phyloP scores from a whole-genome alignment of 2,797 vertebrate species.

The Gymnoscopelus microlampas region DNA sequence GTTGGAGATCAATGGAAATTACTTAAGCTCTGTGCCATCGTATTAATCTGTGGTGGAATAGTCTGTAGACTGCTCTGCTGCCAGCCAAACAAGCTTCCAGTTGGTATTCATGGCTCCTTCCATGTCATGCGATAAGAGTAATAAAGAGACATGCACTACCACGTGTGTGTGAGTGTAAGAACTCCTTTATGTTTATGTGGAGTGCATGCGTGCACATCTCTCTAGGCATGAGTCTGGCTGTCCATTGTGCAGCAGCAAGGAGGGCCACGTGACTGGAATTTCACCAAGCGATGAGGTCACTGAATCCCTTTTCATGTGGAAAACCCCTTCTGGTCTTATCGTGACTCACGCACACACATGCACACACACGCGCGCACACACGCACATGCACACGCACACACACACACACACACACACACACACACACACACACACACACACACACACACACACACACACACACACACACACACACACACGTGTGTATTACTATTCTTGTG shows the following conservation, averaged over 20 bases:
- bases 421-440: conserved; percentile 7
- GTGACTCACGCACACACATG: conserved; percentile 35
- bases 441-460: neutral
- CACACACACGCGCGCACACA: conserved; percentile 4
- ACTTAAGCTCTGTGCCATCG: too few relatives aligned
- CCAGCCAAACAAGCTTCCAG: too few relatives aligned
- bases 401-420: conserved; percentile 2
- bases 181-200: too few relatives aligned
- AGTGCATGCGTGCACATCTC: too few relatives aligned
- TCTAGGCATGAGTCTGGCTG: conserved; percentile 33
- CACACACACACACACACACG: conserved; percentile 1
- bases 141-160: too few relatives aligned
- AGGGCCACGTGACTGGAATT: conserved; percentile 62
- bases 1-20: too few relatives aligned
- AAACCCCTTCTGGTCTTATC: conserved; percentile 75
- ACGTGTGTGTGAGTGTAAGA: too few relatives aligned
- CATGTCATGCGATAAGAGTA: too few relatives aligned
- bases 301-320: conserved; percentile 68
- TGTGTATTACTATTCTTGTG: too few relatives aligned
- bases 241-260: conserved; percentile 20
- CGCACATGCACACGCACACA: conserved; percentile 8
- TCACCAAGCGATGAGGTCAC: conserved; percentile 67
- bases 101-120: too few relatives aligned
- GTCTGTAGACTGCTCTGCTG: too few relatives aligned
- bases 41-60: too few relatives aligned